Evolutionary conservation across 1,140 invertebrate genomes (phyloP), one percentile per base, ranked within the genome.

Genomic region (Tribolium madens): DNA sequence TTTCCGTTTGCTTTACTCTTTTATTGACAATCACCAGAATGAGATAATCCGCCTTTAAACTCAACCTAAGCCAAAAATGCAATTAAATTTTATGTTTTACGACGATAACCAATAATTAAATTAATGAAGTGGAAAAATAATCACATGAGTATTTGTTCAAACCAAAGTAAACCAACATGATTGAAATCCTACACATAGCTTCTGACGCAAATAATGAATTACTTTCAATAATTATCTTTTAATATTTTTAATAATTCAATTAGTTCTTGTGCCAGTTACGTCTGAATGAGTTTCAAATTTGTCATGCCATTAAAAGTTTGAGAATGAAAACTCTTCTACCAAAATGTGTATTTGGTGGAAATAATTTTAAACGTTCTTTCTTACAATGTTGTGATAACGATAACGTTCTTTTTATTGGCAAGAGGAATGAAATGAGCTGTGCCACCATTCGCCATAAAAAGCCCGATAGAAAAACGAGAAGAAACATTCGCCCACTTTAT

Each of bases 341-440:
- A 6, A n/a, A 50, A 7, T 50, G 48, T 50, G 48, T 50, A 17
- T 50, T 15, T 17, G 48, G 13, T 17, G 48, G 48, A 17, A 15
- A 50, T 50, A 50, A 50, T 50, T 50, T 50, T 15, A 50, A 50
- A 17, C 13, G 48, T 50, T 50, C 13, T 17, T 50, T 14, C 13
- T 17, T 17, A 50, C 57, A 64, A 64, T 64, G 57, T 33, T 33
- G 57, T 33, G 57, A 64, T 64, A 33, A 64, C 26, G 26, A 33
- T 64, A 64, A 64, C 26, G 31, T 3, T 26, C 21, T 26, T 64
- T 64, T 64, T 64, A 64, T 64, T 64, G 26, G 57, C 57, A 64
- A 64, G 57, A 64, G 21, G 12, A 33, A 64, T 64, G 57, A 64
- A 64, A 64, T 64, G 57, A 64, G 21, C 57, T 64, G 26, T 33